Evolutionary conservation across 1,140 invertebrate species (phyloP).

Genomic region (Brachionus rotundiformis): DNA sequence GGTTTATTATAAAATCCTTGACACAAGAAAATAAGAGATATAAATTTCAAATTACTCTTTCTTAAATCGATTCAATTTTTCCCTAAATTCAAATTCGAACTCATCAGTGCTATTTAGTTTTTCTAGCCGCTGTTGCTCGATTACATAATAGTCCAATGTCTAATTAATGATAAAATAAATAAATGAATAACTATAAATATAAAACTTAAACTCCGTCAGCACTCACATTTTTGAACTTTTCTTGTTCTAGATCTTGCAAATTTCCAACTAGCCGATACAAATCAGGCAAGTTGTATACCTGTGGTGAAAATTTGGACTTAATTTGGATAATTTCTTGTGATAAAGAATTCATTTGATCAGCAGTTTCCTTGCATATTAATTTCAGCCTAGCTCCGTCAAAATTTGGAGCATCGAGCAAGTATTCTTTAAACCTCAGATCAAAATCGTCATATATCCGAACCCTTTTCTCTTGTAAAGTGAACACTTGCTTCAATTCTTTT

Average conservation of each 20-base stretch:
- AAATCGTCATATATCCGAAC: constrained; percentile 15
- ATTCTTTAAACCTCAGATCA: constrained; percentile 36
- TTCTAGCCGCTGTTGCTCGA: constrained; percentile 39
- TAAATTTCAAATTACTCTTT: constrained; percentile 41
- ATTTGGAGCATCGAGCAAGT: constrained; percentile 41
- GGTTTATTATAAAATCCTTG: too few species aligned
- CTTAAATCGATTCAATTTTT: neutral
- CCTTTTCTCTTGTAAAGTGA: constrained; percentile 34
- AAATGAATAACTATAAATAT: neutral
- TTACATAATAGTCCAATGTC: constrained; percentile 34
- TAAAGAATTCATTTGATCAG: constrained; percentile 20
- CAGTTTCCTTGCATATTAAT: constrained; percentile 26
- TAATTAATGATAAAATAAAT: neutral
- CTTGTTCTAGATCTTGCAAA: constrained; percentile 7
- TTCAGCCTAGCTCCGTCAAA: neutral
- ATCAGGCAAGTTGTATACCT: neutral
- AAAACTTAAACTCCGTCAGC: too few species aligned
- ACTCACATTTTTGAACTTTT: constrained; percentile 24
- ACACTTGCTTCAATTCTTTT: neutral
- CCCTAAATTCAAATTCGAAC: constrained; percentile 16
- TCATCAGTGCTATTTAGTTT: constrained; percentile 19
- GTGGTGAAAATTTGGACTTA: constrained; percentile 34
- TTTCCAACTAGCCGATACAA: neutral
- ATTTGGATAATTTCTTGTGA: constrained; percentile 27
- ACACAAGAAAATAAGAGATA: too few species aligned